Evolutionary conservation across 2,797 vertebrate species (phyloP), one percentile per base, ranked within the genome.

Genomic region (Halcyon badia): DNA sequence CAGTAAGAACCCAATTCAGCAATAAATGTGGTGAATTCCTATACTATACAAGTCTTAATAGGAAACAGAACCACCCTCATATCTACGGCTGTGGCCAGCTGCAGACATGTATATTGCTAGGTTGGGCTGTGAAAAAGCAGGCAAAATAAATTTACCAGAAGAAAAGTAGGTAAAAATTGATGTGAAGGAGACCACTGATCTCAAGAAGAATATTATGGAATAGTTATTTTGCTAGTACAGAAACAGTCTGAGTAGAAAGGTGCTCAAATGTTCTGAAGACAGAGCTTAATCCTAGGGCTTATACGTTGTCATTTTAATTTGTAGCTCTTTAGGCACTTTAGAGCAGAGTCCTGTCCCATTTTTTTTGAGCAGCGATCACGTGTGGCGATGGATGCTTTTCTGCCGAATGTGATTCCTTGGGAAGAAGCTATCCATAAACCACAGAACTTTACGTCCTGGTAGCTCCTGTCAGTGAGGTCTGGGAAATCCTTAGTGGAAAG

Each of bases 1-100:
- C 41, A 85, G 4, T 54, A 76, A 91, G 44, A 60, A 73, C 8
- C 31, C n/a, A 75, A 1, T 81, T 83, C 41, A 80, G 58, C 61
- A 77, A 73, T 78, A 79, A 72, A 73, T 56, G 30, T 87, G 54
- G 35, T 62, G 60, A 68, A 73, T 79, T 89, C 41, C 52, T 83
- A 2, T 42, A 30, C n/a, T 48, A 1, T 69, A 46, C 76, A 88
- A 83, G 6, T 22, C 80, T 65, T 83, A 83, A 58, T 17, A 81
- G 78, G 54, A 90, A 95, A 66, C 35, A 87, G 52, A 72, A 91
- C 33, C 10, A 4, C 41, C 8, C 7, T 14, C 9, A 37, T 41
- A 54, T 80, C 52, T 62, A 31, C 79, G 69, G 22, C 79, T 58
- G 14, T 78, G 41, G 24, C 66, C 21, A 39, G 41, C 48, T 94